Base-by-base conservation (phyloP, 2,113 vertebrate species). In the Rhea americana region DNA sequence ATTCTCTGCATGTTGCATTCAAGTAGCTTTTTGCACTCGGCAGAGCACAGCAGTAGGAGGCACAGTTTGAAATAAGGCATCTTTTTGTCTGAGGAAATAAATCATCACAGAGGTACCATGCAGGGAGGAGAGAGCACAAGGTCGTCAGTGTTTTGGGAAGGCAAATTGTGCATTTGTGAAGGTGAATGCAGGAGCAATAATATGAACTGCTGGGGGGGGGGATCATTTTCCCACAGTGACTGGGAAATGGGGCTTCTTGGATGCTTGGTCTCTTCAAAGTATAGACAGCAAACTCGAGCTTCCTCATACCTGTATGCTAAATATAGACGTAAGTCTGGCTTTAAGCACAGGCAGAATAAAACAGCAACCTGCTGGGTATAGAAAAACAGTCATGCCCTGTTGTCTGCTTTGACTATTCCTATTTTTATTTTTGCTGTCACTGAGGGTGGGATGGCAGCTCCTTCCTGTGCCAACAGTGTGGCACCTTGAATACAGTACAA, bases 1-100 rank as follows among this genome's bases (percentile, higher is more conserved):
- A 68, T 88, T 75, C 59, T 73, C 66, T 84, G 77, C 11, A 22
- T 59, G 16, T 82, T 93, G 32, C 73, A 22, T 73, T 79, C 21
- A 21, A 18, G 48, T 65, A 56, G 35, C 3, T 61, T 90, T 81
- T 47, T 75, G 59, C 22, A 1, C 2, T 58, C 47, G 22, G 76
- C 61, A 83, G 56, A 63, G n/a, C 4, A 1, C 11, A 32, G 53
- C 19, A 83, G 8, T 19, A 37, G 66, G 55, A 43, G 18, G 22
- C 63, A 7, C 4, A 1, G 18, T 72, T 85, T 82, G 53, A 20
- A 81, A 67, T 5, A 32, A 39, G n/a, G 28, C 3, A 48, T 82
- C 17, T 61, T 70, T 56, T 73, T 75, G 11, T 45, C 19, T 71
- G 55, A 26, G 50, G 50, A 58, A 63, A 20, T 0, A 2, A 82